These are phyloP conservation scores for Labrus mixtus DNA, from an alignment of 2,113 vertebrate species.

Conservation along the genomic window DNA sequence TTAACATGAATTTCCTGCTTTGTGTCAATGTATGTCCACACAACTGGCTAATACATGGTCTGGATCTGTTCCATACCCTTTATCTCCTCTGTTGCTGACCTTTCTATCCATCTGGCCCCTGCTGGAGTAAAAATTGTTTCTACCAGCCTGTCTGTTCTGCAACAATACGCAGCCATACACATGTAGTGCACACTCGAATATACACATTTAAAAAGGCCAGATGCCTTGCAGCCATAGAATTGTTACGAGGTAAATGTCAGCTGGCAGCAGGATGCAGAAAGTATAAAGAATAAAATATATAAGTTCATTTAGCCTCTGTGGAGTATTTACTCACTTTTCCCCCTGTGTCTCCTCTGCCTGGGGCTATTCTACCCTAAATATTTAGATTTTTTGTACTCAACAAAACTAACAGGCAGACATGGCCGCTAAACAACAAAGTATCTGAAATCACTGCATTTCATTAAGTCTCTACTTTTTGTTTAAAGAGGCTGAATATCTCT, in stretches of 20 bases:
- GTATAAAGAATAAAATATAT: not conserved
- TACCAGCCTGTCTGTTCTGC: constrained; percentile 7
- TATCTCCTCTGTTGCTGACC: constrained; percentile 21
- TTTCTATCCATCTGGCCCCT: constrained; percentile 16
- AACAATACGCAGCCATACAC: constrained; percentile 14
- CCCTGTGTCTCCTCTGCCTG: not conserved
- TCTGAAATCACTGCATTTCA: too few species aligned
- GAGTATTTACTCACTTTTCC: constrained; percentile 10
- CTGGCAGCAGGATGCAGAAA: constrained; percentile 13
- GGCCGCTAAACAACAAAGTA: not conserved
- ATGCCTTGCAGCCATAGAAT: constrained; percentile 45
- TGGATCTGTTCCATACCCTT: constrained; percentile 14
- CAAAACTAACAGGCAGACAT: not conserved
- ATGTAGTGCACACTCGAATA: constrained; percentile 7
- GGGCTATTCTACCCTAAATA: constrained; percentile 20
- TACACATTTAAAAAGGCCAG: constrained; percentile 50
- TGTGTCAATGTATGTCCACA: not conserved
- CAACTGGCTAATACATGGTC: not conserved
- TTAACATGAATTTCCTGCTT: not conserved
- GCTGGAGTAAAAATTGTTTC: constrained; percentile 26
- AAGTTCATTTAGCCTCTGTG: constrained; percentile 19
- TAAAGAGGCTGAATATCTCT: not conserved
- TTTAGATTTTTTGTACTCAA: constrained; percentile 38
- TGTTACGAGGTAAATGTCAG: constrained; percentile 60
- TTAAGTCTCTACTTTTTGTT: not conserved